These are phyloP conservation scores for Emberiza fucata DNA, from an alignment of 2,113 vertebrate species.

Conservation along the genomic window DNA sequence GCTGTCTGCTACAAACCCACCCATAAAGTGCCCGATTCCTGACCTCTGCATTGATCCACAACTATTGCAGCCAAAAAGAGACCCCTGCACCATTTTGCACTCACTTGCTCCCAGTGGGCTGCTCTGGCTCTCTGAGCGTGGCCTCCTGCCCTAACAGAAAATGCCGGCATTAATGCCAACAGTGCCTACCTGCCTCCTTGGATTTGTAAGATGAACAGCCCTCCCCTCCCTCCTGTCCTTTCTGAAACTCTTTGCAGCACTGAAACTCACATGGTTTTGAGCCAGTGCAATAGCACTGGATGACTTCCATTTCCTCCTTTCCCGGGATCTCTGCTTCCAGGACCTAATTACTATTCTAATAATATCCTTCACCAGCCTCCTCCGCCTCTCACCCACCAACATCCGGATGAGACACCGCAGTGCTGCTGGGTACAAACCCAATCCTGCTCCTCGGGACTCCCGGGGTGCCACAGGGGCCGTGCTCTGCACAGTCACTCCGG, in stretches of 20 bases:
- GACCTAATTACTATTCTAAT: constrained; percentile 43
- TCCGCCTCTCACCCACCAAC: neutral
- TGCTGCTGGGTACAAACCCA: neutral
- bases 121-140: neutral
- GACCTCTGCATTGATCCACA: neutral
- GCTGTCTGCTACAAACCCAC: neutral
- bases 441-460: neutral
- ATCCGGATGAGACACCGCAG: neutral
- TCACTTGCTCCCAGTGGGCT: neutral
- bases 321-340: neutral
- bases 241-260: neutral
- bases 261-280: neutral
- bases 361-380: neutral
- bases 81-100: neutral
- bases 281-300: neutral
- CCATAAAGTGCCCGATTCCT: neutral
- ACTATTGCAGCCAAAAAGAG: neutral
- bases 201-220: neutral
- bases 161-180: neutral
- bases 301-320: neutral
- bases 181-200: neutral
- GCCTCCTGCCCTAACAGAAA: neutral
- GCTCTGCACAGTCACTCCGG: neutral
- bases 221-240: neutral
- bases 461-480: neutral